These are phyloP conservation scores for Diarsia rubi DNA, from an alignment of 2,888 invertebrate genomes.

Conservation along the genomic window DNA sequence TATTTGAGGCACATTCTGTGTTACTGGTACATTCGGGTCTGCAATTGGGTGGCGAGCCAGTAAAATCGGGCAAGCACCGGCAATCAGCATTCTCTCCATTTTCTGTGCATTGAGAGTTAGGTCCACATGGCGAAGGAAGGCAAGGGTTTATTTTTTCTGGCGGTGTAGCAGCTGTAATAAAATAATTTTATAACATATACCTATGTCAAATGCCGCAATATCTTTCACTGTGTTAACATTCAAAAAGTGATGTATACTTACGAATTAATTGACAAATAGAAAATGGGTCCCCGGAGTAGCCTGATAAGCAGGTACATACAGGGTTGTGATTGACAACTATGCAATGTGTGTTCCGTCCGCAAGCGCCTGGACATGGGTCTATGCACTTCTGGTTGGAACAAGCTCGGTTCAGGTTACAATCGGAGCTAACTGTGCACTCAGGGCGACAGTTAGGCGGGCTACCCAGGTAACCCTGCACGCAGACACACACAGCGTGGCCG, in stretches of 20 bases:
- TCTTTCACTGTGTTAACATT: not conserved
- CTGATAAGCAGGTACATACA: slow-evolving; percentile 92
- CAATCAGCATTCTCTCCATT: slow-evolving; percentile 92
- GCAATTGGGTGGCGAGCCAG: slow-evolving; percentile 92
- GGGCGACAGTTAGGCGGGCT: slow-evolving; percentile 94
- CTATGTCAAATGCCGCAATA: not conserved
- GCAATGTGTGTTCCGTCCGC: slow-evolving; percentile 92
- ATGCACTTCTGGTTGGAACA: slow-evolving; percentile 94
- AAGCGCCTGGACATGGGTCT: slow-evolving; percentile 94
- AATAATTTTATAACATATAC: slow-evolving; percentile 17
- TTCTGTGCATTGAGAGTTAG: slow-evolving; percentile 92
- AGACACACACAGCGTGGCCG: slow-evolving; percentile 93
- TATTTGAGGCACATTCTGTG: slow-evolving; percentile 91
- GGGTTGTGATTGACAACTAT: slow-evolving; percentile 93
- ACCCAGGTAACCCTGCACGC: slow-evolving; percentile 92
- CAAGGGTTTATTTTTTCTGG: slow-evolving; percentile 90
- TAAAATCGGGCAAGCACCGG: slow-evolving; percentile 92
- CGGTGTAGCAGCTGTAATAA: slow-evolving; percentile 78
- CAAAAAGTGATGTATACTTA: slow-evolving; percentile 72
- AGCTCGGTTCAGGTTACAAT: slow-evolving; percentile 93
- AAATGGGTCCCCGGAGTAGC: slow-evolving; percentile 94
- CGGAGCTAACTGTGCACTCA: slow-evolving; percentile 94
- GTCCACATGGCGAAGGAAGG: slow-evolving; percentile 93
- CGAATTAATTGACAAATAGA: slow-evolving; percentile 90
- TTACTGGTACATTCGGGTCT: slow-evolving; percentile 93